Evolutionary conservation across 2,888 invertebrate genomes (phyloP).

Genomic region (Helicoverpa assulta): DNA sequence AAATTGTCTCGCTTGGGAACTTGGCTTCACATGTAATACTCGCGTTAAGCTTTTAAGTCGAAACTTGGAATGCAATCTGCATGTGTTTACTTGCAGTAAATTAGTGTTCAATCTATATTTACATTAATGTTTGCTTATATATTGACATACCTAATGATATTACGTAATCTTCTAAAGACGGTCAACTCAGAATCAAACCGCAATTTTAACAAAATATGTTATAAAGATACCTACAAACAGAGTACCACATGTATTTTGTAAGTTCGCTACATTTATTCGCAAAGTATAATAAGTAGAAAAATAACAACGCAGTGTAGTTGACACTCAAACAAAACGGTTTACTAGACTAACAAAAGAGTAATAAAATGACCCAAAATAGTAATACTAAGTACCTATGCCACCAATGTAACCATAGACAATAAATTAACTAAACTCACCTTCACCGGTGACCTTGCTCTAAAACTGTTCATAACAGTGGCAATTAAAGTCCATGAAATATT

Average conservation of each 20-base stretch:
- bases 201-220: no score
- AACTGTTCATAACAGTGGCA: conserved; percentile 40
- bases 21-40: conserved; percentile 8
- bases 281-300: no score
- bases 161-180: no score
- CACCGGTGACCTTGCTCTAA: conserved; percentile 35
- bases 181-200: no score
- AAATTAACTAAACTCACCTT: conserved; percentile 46
- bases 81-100: neutral
- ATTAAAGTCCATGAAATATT: conserved; percentile 37
- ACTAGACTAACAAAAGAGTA: neutral
- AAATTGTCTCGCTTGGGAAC: conserved; percentile 10
- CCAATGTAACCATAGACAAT: conserved; percentile 24
- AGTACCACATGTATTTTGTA: no score
- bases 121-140: no score
- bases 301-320: no score
- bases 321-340: neutral
- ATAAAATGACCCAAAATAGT: conserved; percentile 17
- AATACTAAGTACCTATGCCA: neutral
- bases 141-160: no score
- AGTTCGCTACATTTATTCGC: no score
- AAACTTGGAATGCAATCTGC: conserved; percentile 16
- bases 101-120: neutral
- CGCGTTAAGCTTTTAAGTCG: conserved; percentile 7
- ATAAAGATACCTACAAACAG: no score